Percentiles rank a stretch among this genome's conserved stretches.
Evolutionary conservation across 2,113 vertebrate species (phyloP).

Genomic region (Thinocorus orbignyianus): DNA sequence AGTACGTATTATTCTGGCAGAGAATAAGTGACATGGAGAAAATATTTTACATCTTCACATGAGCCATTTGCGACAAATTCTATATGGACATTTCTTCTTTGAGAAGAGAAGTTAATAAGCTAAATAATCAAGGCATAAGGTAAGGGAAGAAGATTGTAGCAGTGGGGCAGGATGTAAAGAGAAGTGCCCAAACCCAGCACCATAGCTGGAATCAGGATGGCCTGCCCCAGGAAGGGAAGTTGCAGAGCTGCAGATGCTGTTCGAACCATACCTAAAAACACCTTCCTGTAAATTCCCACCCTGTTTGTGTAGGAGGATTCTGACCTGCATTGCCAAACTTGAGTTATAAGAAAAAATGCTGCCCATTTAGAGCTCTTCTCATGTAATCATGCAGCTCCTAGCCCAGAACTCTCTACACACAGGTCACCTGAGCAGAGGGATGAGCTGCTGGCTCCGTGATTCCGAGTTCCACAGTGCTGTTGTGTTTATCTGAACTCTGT

Average conservation of each 20-base stretch:
- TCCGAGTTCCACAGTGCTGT: too few species aligned
- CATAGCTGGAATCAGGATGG: rapidly evolving
- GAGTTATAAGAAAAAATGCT: not conserved
- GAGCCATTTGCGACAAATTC: not conserved
- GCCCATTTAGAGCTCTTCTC: not conserved
- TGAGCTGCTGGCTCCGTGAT: not conserved
- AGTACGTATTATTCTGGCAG: not conserved
- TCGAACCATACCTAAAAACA: not conserved
- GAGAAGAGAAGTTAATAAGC: not conserved
- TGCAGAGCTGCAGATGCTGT: rapidly evolving
- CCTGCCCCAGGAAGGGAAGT: rapidly evolving
- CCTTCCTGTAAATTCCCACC: too few species aligned
- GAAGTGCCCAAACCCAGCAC: not conserved
- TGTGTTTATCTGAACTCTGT: not conserved
- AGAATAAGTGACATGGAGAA: not conserved
- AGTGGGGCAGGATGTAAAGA: not conserved
- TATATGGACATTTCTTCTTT: not conserved
- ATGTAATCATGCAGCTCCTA: not conserved
- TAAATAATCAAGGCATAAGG: not conserved
- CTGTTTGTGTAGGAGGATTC: not conserved
- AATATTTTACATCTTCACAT: not conserved
- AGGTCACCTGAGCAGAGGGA: not conserved
- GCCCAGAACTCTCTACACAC: not conserved
- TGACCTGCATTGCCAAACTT: not conserved
- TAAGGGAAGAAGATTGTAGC: not conserved